Percentiles rank a stretch among this genome's conserved stretches.
Conservation (phyloP, 1,140 invertebrate species). For the Hyposmocoma kahamanoa region DNA sequence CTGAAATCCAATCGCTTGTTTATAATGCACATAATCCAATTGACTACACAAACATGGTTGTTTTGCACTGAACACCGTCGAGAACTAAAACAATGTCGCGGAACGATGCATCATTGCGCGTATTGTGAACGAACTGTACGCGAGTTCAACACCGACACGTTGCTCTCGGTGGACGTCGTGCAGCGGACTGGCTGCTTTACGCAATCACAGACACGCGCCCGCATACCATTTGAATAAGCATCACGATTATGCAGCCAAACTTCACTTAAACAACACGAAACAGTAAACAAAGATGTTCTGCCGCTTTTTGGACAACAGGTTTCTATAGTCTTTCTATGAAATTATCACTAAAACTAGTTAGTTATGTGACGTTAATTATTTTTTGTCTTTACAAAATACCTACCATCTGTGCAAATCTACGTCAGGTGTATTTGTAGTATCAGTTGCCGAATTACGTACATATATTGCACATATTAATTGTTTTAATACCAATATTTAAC, state of each 20-base stretch:
- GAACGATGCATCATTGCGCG: conserved; percentile 26
- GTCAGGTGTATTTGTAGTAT: conserved; percentile 23
- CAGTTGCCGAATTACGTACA: too few relatives aligned
- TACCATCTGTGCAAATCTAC: conserved; percentile 37
- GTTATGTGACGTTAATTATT: conserved; percentile 11
- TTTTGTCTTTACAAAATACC: background rate
- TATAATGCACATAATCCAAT: conserved; percentile 34
- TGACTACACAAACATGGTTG: conserved; percentile 39
- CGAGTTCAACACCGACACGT: conserved; percentile 26
- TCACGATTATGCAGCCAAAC: conserved; percentile 57
- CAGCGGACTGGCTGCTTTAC: conserved; percentile 50
- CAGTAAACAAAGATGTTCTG: conserved; percentile 38
- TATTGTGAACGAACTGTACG: conserved; percentile 17
- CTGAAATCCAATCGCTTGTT: conserved; percentile 27
- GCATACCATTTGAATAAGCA: conserved; percentile 65
- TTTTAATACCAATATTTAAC: too few relatives aligned
- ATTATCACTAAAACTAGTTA: conserved; percentile 1
- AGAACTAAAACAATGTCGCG: conserved; percentile 28
- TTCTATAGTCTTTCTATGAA: conserved; percentile 26
- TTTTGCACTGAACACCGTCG: conserved; percentile 20
- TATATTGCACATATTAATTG: too few relatives aligned
- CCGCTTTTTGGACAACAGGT: conserved; percentile 16
- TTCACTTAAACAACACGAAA: conserved; percentile 46
- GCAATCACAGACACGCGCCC: conserved; percentile 46
- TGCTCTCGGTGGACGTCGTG: conserved; percentile 31